phyloP scores from a whole-genome alignment of 2,797 vertebrate species.

The Fratercula arctica region DNA sequence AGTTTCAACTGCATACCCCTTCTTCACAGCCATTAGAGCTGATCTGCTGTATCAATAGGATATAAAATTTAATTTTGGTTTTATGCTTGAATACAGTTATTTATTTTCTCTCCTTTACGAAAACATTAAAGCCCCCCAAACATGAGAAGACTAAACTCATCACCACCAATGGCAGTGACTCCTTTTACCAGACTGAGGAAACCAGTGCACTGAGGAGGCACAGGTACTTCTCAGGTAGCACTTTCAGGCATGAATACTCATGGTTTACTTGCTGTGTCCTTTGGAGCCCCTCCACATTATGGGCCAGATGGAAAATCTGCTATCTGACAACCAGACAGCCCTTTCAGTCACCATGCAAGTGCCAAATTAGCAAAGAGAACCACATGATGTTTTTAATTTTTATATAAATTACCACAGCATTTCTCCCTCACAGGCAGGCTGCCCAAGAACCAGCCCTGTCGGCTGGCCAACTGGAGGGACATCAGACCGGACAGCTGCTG shows the following conservation, averaged over 20 bases:
- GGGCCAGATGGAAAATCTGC: background rate
- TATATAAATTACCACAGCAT: rapidly evolving
- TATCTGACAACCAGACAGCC: background rate
- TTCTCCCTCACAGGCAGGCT: background rate
- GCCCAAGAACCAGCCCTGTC: background rate
- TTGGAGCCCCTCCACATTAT: background rate
- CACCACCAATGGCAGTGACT: rapidly evolving
- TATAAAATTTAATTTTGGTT: background rate
- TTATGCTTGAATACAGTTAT: background rate
- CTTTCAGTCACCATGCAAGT: background rate
- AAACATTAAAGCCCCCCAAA: background rate
- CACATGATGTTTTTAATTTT: rapidly evolving
- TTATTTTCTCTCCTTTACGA: background rate
- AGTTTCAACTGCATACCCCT: background rate
- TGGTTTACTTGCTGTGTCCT: background rate
- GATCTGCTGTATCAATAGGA: rapidly evolving
- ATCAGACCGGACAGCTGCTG: too few relatives aligned
- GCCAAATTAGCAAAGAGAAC: rapidly evolving
- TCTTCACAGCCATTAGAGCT: background rate
- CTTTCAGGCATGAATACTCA: background rate
- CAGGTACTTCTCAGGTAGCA: background rate
- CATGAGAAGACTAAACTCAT: rapidly evolving
- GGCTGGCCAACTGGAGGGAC: too few relatives aligned
- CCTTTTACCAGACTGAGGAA: background rate
- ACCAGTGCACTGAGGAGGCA: rapidly evolving